Evolutionary conservation across 2,797 vertebrate genomes (phyloP).

Genomic region (Alectoris magna): DNA sequence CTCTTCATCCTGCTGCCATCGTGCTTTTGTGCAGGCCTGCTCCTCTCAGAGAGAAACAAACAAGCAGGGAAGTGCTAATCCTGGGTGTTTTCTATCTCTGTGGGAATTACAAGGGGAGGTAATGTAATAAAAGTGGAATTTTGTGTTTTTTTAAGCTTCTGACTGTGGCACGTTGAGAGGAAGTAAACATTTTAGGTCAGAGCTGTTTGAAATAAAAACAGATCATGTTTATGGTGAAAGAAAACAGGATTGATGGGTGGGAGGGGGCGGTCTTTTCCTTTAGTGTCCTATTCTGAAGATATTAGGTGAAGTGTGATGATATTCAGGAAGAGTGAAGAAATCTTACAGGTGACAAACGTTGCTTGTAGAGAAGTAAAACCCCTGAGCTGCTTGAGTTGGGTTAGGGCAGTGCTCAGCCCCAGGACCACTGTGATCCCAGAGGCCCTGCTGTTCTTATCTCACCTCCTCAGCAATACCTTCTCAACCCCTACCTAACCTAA

Average conservation of each 20-base stretch:
- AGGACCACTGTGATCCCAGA: background rate
- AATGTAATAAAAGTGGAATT: background rate
- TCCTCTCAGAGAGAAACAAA: background rate
- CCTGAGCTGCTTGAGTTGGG: background rate
- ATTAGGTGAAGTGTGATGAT: background rate
- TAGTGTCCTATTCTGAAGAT: background rate
- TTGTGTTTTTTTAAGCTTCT: background rate
- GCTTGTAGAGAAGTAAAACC: background rate
- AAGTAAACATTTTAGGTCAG: background rate
- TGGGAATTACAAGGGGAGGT: background rate
- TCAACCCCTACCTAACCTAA: too few species aligned
- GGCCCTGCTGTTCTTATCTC: rapidly evolving
- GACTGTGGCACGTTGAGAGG: background rate
- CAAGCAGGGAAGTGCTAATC: background rate
- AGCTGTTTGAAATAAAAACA: background rate
- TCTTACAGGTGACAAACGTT: background rate
- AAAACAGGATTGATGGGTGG: background rate
- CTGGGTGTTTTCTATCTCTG: background rate
- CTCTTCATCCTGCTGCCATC: background rate
- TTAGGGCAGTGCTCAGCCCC: background rate
- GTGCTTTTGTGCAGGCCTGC: background rate
- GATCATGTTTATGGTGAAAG: background rate
- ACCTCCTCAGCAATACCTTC: background rate
- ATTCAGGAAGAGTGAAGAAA: background rate
- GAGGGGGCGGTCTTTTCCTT: background rate